phyloP scores from a whole-genome alignment of 2,888 invertebrate species.

The Pyrochroa serraticornis region DNA sequence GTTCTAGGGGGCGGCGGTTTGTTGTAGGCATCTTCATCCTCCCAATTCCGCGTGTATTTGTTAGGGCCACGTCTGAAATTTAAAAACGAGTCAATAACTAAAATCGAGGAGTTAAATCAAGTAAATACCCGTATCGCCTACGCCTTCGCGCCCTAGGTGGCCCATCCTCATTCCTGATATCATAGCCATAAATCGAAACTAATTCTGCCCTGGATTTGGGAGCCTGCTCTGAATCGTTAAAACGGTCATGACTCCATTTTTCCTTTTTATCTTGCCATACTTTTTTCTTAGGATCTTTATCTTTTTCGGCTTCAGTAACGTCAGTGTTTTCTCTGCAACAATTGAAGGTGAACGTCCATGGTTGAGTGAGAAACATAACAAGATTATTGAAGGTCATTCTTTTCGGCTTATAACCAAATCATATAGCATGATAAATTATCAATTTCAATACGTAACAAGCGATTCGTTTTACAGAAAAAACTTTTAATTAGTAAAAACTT shows the following conservation, averaged over 20 bases:
- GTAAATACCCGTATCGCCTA: slow-evolving; percentile 78
- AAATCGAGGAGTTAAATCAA: background rate
- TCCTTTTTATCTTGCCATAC: slow-evolving; percentile 58
- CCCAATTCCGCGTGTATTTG: slow-evolving; percentile 92
- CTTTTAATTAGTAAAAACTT: no score
- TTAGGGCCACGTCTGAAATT: slow-evolving; percentile 80
- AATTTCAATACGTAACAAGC: background rate
- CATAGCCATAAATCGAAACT: slow-evolving; percentile 88
- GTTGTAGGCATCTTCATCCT: slow-evolving; percentile 88
- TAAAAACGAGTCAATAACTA: background rate
- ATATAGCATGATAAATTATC: background rate
- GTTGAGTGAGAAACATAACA: background rate
- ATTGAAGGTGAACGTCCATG: background rate
- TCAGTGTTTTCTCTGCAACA: slow-evolving; percentile 24
- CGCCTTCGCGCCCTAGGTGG: slow-evolving; percentile 87
- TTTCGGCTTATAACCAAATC: no score
- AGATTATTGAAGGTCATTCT: no score
- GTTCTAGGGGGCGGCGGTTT: slow-evolving; percentile 58
- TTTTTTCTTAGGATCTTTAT: slow-evolving; percentile 55
- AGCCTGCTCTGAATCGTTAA: slow-evolving; percentile 78
- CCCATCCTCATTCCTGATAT: slow-evolving; percentile 91
- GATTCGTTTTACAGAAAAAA: no score
- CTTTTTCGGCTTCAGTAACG: slow-evolving; percentile 47
- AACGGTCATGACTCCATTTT: slow-evolving; percentile 68
- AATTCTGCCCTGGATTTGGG: slow-evolving; percentile 88